Percentiles rank a stretch among this genome's conserved stretches.
phyloP scores from a whole-genome alignment of 2,113 vertebrate genomes.

The Varanus salvator region DNA sequence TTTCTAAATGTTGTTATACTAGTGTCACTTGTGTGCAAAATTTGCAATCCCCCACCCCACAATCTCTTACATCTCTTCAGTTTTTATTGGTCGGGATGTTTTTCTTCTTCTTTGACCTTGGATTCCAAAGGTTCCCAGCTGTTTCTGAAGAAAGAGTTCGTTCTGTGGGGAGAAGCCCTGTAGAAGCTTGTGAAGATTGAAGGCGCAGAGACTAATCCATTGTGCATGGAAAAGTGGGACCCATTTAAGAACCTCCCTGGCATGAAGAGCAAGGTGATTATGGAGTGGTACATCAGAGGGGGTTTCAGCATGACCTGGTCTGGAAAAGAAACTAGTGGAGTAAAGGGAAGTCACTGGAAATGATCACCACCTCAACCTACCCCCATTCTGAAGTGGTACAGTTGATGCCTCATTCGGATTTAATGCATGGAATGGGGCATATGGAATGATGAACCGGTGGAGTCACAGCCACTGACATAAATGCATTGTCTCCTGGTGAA shows the following conservation, averaged over 20 bases:
- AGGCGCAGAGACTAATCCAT: too few relatives aligned
- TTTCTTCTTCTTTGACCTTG: too few relatives aligned
- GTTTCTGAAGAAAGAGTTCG: too few relatives aligned
- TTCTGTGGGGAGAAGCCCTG: too few relatives aligned
- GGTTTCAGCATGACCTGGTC: neutral
- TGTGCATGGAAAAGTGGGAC: too few relatives aligned
- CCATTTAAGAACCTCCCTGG: neutral
- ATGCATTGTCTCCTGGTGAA: neutral
- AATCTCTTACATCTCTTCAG: too few relatives aligned
- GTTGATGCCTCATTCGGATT: neutral
- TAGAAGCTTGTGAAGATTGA: too few relatives aligned
- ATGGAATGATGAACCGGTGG: neutral
- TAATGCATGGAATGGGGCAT: neutral
- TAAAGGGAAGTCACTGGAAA: neutral
- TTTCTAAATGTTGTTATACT: too few relatives aligned
- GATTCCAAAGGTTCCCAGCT: too few relatives aligned
- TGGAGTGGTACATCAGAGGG: neutral
- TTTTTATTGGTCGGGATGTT: too few relatives aligned
- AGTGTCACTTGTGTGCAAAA: too few relatives aligned
- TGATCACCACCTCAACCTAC: neutral
- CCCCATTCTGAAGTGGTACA: neutral
- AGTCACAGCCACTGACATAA: neutral
- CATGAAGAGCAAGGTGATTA: neutral
- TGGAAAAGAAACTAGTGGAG: neutral
- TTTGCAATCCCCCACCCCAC: too few relatives aligned